These are phyloP conservation scores for Chamaetylas fuelleborni DNA, from an alignment of 2,113 vertebrate species.

Conservation along the genomic window DNA sequence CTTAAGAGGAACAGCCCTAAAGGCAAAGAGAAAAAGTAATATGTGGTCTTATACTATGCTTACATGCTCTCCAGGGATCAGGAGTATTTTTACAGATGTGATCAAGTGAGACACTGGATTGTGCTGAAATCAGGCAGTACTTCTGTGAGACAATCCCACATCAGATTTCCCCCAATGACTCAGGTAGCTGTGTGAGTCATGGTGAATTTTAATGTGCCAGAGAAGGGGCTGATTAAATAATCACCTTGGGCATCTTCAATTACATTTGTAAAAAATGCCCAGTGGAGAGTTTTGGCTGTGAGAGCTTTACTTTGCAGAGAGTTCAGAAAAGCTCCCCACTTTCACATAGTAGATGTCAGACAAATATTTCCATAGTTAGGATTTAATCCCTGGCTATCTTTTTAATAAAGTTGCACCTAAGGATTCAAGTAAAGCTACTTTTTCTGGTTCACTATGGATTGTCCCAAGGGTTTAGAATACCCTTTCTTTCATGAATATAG, in stretches of 20 bases:
- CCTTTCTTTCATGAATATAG: not conserved
- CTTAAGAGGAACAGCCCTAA: not conserved
- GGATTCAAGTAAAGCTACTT: not conserved
- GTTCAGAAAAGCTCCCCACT: not conserved
- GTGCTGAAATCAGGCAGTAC: not conserved
- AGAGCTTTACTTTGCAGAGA: not conserved
- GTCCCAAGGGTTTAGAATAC: not conserved
- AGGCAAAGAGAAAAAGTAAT: not conserved
- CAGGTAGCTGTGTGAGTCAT: not conserved
- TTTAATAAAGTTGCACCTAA: not conserved
- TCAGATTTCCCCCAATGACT: not conserved
- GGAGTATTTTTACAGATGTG: not conserved
- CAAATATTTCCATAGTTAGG: not conserved
- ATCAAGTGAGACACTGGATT: not conserved
- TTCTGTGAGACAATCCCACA: not conserved
- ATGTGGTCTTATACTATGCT: not conserved
- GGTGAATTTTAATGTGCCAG: not conserved
- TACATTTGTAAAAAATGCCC: not conserved
- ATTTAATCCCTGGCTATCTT: not conserved
- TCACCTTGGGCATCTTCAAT: not conserved
- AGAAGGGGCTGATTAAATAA: not conserved
- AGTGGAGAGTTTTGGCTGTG: not conserved
- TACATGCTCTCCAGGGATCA: not conserved
- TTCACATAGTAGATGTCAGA: not conserved
- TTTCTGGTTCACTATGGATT: not conserved